Conservation (phyloP, 1,140 invertebrate species). For the Monomorium pharaonis region DNA sequence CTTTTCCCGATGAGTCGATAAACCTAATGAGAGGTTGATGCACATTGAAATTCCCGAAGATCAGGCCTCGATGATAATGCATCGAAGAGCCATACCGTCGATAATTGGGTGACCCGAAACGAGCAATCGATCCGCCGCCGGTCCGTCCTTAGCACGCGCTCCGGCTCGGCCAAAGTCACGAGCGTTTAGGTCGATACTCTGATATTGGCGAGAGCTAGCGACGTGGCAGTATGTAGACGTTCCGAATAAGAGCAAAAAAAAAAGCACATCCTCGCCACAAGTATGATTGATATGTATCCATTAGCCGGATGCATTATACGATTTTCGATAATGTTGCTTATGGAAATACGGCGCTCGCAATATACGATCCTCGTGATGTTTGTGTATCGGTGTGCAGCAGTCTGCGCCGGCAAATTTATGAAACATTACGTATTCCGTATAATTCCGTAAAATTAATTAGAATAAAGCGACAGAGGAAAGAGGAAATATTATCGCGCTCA, state of each 20-base stretch:
- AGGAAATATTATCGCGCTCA: background rate
- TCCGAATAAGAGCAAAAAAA: background rate
- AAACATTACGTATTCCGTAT: background rate
- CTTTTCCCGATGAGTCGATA: constrained; percentile 77
- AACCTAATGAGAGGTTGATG: background rate
- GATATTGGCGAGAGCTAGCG: background rate
- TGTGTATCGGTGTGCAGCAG: background rate
- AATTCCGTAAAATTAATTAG: background rate
- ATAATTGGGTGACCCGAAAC: constrained; percentile 61
- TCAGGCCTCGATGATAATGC: constrained; percentile 52
- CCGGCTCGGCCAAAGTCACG: background rate
- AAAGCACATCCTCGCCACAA: background rate
- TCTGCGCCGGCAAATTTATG: background rate
- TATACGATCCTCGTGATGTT: constrained; percentile 17
- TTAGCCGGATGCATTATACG: constrained; percentile 25
- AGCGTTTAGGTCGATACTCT: background rate
- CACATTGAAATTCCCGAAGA: constrained; percentile 27
- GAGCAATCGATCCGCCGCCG: constrained; percentile 31
- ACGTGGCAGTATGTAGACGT: background rate
- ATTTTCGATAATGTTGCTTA: constrained; percentile 50
- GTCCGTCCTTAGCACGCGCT: constrained; percentile 19
- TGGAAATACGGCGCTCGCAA: constrained; percentile 19
- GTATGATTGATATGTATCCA: constrained; percentile 43
- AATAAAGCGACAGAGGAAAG: background rate
- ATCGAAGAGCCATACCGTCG: constrained; percentile 50